Percentiles rank a stretch among this genome's conserved stretches.
Evolutionary conservation across 2,113 vertebrate genomes (phyloP).

Genomic region (Chelonoidis abingdonii): DNA sequence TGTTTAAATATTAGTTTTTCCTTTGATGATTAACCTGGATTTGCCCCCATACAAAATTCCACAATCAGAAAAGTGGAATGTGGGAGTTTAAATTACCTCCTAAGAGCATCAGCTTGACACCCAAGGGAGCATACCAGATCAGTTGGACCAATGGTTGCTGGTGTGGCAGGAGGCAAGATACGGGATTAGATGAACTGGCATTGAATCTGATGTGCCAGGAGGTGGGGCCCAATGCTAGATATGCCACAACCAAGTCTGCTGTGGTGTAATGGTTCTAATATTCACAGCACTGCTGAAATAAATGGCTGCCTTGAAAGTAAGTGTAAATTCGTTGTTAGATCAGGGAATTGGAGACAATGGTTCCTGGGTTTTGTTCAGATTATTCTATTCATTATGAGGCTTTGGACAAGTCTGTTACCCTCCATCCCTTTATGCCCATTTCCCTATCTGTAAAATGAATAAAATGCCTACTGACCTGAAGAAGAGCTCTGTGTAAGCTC

Average conservation of each 20-base stretch:
- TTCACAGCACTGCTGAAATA: neutral
- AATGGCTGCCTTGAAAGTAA: neutral
- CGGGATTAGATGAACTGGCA: neutral
- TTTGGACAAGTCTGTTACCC: neutral
- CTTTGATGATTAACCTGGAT: neutral
- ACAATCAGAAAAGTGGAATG: neutral
- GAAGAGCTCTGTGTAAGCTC: neutral
- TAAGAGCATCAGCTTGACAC: neutral
- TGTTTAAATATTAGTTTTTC: neutral
- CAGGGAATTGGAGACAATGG: neutral
- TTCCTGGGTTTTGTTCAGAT: slow-evolving; percentile 14
- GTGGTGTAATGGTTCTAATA: neutral
- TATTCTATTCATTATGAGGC: neutral
- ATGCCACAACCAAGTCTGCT: neutral
- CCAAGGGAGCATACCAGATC: neutral
- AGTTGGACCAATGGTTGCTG: neutral
- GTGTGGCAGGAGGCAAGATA: neutral
- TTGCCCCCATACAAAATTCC: neutral
- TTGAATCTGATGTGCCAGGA: neutral
- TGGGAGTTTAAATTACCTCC: neutral
- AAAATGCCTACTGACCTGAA: neutral
- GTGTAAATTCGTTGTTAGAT: neutral
- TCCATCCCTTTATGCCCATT: neutral
- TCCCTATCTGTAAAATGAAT: neutral
- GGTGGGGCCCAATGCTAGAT: neutral